Conservation (phyloP, 2,888 invertebrate genomes). For the Xylota segnis region DNA sequence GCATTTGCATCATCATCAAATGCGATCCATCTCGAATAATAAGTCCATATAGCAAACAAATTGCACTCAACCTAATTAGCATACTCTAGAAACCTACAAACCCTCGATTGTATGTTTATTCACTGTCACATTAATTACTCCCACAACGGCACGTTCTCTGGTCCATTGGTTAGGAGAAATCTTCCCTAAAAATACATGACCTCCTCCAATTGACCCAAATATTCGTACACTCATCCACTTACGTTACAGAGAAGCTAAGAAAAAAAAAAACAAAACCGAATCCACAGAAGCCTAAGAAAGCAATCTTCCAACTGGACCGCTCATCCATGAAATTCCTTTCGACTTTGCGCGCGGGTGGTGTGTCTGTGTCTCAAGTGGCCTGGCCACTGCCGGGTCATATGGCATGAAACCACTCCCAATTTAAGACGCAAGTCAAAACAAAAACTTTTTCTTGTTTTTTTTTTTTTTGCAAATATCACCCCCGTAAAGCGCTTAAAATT, state of each 20-base stretch:
- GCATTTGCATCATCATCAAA: no score
- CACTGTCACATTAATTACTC: slow-evolving; percentile 37
- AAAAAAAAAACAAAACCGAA: slow-evolving; percentile 17
- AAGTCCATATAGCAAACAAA: background rate
- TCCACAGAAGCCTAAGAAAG: slow-evolving; percentile 12
- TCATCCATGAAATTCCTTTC: slow-evolving; percentile 52
- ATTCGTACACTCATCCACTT: slow-evolving; percentile 48
- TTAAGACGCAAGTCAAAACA: slow-evolving; percentile 31
- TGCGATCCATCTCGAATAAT: no score
- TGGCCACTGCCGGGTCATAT: slow-evolving; percentile 41
- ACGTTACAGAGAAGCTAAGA: slow-evolving; percentile 10
- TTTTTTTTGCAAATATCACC: slow-evolving; percentile 11
- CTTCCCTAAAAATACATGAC: slow-evolving; percentile 62
- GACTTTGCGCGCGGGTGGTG: background rate
- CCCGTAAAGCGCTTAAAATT: slow-evolving; percentile 57
- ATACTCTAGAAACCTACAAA: slow-evolving; percentile 9
- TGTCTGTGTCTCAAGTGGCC: slow-evolving; percentile 34
- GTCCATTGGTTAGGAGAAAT: slow-evolving; percentile 27
- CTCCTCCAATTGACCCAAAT: slow-evolving; percentile 72
- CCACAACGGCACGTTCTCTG: slow-evolving; percentile 1
- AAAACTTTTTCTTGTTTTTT: background rate
- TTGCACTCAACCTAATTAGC: background rate
- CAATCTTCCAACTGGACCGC: slow-evolving; percentile 7
- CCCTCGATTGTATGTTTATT: slow-evolving; percentile 8
- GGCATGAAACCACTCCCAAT: slow-evolving; percentile 55